Percentiles rank a stretch among this genome's conserved stretches.
phyloP scores from a whole-genome alignment of 2,797 vertebrate genomes.

The Sitta carolinensis region DNA sequence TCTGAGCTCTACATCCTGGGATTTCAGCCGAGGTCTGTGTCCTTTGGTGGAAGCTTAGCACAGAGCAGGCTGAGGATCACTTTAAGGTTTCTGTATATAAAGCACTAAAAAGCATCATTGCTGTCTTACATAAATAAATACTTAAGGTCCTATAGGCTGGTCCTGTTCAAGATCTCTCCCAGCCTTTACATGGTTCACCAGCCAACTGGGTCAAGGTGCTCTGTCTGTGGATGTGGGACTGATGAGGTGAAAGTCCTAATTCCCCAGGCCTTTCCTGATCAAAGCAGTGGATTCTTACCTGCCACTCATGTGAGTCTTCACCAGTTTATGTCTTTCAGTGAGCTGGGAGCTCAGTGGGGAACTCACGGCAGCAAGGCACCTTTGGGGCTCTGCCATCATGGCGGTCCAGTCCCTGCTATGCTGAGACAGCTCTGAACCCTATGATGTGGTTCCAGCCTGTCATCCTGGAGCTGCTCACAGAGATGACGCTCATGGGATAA shows the following conservation, averaged over 20 bases:
- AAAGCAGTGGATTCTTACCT: background rate
- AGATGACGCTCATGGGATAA: background rate
- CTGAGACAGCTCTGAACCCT: fast-evolving
- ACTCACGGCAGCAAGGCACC: background rate
- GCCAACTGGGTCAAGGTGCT: fast-evolving
- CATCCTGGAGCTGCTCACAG: background rate
- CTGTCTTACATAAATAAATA: background rate
- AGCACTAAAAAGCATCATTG: background rate
- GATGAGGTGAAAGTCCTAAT: background rate
- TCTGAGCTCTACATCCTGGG: background rate
- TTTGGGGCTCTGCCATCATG: background rate
- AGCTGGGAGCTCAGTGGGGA: background rate
- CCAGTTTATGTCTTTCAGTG: background rate
- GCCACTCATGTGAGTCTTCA: fast-evolving
- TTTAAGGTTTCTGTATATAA: background rate
- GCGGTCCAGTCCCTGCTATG: background rate
- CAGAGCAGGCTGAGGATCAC: background rate
- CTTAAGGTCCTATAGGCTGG: background rate
- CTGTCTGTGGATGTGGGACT: background rate
- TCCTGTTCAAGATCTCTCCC: background rate
- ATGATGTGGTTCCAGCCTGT: background rate
- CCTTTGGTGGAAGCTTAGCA: background rate
- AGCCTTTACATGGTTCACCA: background rate
- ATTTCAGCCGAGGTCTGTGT: fast-evolving
- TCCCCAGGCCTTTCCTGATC: background rate